A percentile compares a stretch with the other conserved stretches of the same genome.
Evolutionary conservation across 2,888 invertebrate species (phyloP).

Genomic region (Bruchidius siliquastri): DNA sequence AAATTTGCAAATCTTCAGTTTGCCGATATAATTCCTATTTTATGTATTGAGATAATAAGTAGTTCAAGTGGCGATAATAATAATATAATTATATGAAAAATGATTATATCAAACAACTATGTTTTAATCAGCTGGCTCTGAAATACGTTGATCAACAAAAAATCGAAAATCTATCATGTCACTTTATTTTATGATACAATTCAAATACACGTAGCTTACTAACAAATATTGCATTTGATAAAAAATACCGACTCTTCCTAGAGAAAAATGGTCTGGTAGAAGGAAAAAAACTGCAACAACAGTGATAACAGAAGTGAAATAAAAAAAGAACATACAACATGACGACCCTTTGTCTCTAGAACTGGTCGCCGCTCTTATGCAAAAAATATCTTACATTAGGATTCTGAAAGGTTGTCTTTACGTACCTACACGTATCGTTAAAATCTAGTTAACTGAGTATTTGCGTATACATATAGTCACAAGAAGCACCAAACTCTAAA

Average conservation of each 20-base stretch:
- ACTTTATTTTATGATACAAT: constrained; percentile 42
- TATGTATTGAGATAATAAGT: no score
- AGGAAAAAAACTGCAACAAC: background rate
- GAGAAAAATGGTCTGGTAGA: background rate
- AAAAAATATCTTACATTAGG: background rate
- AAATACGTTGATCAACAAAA: no score
- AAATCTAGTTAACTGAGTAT: constrained; percentile 37
- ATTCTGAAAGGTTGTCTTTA: background rate
- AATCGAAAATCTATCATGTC: constrained; percentile 13
- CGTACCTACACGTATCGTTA: constrained; percentile 1
- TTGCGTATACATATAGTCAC: constrained; percentile 47
- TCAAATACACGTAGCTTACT: constrained; percentile 46
- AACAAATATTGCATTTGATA: constrained; percentile 44
- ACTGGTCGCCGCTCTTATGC: background rate
- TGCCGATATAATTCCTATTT: no score
- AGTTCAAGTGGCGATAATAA: no score
- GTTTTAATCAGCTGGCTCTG: no score
- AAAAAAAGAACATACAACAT: background rate
- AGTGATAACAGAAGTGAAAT: background rate
- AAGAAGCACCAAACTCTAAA: constrained; percentile 40
- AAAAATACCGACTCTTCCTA: constrained; percentile 35
- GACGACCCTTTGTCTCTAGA: background rate
- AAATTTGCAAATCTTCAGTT: no score
- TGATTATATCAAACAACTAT: no score
- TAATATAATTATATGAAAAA: no score